Percentiles rank a stretch among this genome's conserved stretches.
Conservation (phyloP, 1,140 invertebrate species). For the Hestina assimilis region DNA sequence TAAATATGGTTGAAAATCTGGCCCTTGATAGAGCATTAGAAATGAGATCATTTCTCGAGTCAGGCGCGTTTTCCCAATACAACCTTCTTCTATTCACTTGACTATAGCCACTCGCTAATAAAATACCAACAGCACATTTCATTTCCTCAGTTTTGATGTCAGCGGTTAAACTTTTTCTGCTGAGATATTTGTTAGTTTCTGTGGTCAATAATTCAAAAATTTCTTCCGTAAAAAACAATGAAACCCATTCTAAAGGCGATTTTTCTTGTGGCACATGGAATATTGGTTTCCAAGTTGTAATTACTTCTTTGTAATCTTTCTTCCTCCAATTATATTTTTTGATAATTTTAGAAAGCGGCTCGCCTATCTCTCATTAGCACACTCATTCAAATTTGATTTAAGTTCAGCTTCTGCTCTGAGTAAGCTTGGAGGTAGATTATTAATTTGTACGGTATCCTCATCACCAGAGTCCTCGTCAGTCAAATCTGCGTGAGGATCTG, state of each 20-base stretch:
- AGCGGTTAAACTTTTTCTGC: conserved; percentile 46
- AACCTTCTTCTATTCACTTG: conserved; percentile 46
- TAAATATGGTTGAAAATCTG: conserved; percentile 49
- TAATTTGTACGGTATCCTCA: too few species aligned
- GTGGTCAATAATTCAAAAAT: conserved; percentile 47
- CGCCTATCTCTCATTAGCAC: too few species aligned
- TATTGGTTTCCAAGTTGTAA: too few species aligned
- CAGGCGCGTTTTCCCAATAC: conserved; percentile 49
- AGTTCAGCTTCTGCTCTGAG: too few species aligned
- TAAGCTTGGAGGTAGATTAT: too few species aligned
- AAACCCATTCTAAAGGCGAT: conserved; percentile 43
- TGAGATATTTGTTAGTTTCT: conserved; percentile 47
- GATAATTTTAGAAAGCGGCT: too few species aligned
- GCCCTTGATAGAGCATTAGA: conserved; percentile 44
- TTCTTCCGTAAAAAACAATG: conserved; percentile 48
- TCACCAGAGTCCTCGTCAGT: too few species aligned
- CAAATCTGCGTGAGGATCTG: too few species aligned
- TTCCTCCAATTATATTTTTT: too few species aligned
- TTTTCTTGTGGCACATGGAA: too few species aligned
- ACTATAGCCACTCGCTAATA: conserved; percentile 48
- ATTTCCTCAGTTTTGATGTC: conserved; percentile 50
- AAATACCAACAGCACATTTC: conserved; percentile 54
- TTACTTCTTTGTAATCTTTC: too few species aligned
- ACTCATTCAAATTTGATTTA: too few species aligned
- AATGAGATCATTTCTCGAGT: conserved; percentile 46